Conservation (phyloP, 2,113 vertebrate species). For the Oxyura jamaicensis region DNA sequence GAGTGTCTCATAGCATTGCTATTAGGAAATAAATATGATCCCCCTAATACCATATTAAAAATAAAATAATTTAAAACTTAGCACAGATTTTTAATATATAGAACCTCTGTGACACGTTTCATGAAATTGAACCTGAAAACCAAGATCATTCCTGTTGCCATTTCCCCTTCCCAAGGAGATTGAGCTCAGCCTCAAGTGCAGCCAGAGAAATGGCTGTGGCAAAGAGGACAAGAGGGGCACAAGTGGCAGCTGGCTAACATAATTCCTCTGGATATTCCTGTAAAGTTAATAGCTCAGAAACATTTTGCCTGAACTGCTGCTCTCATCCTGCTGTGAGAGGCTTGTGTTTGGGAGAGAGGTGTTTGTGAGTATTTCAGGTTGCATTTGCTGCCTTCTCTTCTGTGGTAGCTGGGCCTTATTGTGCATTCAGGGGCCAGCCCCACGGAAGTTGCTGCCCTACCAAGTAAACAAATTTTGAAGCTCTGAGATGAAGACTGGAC, state of each 20-base stretch:
- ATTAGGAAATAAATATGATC: neutral
- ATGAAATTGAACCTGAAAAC: neutral
- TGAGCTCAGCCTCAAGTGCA: neutral
- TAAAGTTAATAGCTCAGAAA: neutral
- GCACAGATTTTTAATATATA: neutral
- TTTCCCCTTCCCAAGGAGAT: neutral
- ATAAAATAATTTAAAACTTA: neutral
- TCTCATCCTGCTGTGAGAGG: neutral
- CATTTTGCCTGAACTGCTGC: fast-evolving
- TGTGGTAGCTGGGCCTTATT: neutral
- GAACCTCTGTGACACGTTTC: neutral
- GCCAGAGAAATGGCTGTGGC: neutral
- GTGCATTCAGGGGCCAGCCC: no score
- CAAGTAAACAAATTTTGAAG: neutral
- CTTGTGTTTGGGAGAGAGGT: neutral
- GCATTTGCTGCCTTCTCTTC: neutral
- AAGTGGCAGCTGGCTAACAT: neutral
- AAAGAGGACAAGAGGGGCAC: fast-evolving
- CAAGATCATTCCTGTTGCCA: neutral
- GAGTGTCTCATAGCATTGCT: neutral
- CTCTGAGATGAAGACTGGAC: neutral
- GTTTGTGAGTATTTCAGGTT: neutral
- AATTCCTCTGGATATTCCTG: neutral
- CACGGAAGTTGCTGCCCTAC: neutral
- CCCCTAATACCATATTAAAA: neutral